phyloP scores from a whole-genome alignment of 2,888 invertebrate species.

The Serripes groenlandicus region DNA sequence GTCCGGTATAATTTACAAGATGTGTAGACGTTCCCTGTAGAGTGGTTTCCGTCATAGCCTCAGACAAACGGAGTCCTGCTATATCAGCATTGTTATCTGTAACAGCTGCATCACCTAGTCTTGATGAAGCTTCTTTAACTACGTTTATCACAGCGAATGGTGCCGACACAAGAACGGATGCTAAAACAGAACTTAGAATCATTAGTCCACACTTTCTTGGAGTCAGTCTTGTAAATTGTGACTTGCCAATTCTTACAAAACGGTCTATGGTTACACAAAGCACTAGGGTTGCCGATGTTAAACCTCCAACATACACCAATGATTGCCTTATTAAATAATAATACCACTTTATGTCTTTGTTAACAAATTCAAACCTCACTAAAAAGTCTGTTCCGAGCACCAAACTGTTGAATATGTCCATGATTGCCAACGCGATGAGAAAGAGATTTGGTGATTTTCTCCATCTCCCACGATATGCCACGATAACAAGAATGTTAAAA shows the following conservation, averaged over 20 bases:
- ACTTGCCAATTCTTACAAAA: conserved; percentile 12
- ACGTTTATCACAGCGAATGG: neutral
- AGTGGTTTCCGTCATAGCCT: too few relatives aligned
- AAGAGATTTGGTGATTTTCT: conserved; percentile 47
- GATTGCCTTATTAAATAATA: neutral
- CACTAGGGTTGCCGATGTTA: conserved; percentile 22
- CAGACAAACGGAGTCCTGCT: too few relatives aligned
- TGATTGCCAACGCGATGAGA: conserved; percentile 33
- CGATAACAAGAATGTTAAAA: conserved; percentile 31
- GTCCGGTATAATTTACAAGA: too few relatives aligned
- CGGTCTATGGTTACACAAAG: conserved; percentile 32
- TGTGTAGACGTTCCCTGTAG: too few relatives aligned
- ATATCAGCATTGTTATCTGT: too few relatives aligned
- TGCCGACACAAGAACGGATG: neutral
- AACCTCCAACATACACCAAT: neutral
- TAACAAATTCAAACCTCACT: neutral
- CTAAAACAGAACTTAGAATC: neutral
- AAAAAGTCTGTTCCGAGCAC: conserved; percentile 14
- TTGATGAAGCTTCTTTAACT: neutral
- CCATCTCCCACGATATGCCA: conserved; percentile 23
- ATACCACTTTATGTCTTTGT: neutral
- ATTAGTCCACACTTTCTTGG: neutral
- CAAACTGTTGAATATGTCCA: conserved; percentile 44
- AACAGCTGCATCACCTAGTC: too few relatives aligned
- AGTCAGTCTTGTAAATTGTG: neutral